These are phyloP conservation scores for Stenopsyche tienmushanensis DNA, from an alignment of 1,140 invertebrate genomes.

Conservation along the genomic window DNA sequence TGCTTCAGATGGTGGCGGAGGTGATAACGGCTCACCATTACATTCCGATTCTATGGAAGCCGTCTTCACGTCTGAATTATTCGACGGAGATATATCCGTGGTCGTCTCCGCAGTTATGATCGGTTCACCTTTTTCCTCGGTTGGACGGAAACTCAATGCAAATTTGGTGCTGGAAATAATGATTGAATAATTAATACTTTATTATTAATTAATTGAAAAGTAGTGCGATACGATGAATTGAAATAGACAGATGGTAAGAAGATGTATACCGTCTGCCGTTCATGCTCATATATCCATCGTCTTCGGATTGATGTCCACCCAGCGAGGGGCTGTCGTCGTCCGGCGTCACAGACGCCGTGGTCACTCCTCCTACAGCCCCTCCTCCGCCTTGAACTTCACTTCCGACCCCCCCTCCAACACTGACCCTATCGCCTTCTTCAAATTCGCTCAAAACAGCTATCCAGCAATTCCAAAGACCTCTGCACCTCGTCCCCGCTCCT, in stretches of 20 bases:
- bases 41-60: conserved; percentile 32
- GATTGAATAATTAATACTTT: neutral
- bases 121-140: conserved; percentile 65
- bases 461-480: conserved; percentile 79
- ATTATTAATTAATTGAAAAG: neutral
- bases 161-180: conserved; percentile 61
- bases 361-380: conserved; percentile 54
- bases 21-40: conserved; percentile 54
- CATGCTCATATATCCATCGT: conserved; percentile 88
- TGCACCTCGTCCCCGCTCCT: conserved; percentile 78
- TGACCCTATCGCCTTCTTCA: conserved; percentile 64
- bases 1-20: conserved; percentile 72
- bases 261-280: conserved; percentile 69
- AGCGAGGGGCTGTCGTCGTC: conserved; percentile 73
- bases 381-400: conserved; percentile 36
- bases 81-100: conserved; percentile 44
- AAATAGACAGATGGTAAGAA: neutral
- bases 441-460: conserved; percentile 85
- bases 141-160: conserved; percentile 65
- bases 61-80: conserved; percentile 33
- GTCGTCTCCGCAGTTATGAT: conserved; percentile 50
- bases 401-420: conserved; percentile 52
- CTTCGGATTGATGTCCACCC: conserved; percentile 78
- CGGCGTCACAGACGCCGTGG: conserved; percentile 53
- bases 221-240: too few relatives aligned